Percentiles rank a stretch among this genome's conserved stretches.
phyloP scores from a whole-genome alignment of 2,113 vertebrate genomes.

The Dipodomys ordii region DNA sequence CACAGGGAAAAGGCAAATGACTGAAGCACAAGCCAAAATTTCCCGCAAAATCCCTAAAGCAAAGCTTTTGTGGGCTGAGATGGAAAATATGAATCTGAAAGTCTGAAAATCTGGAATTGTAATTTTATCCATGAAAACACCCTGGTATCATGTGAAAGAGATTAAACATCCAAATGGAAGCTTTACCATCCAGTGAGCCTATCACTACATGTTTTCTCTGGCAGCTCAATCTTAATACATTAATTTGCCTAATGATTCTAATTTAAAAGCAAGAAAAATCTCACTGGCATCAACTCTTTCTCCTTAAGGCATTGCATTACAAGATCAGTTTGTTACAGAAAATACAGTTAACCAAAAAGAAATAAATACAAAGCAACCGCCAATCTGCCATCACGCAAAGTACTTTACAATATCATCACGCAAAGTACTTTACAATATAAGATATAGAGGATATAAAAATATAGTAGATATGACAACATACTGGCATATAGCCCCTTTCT shows the following conservation, averaged over 20 bases:
- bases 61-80: constrained; percentile 36
- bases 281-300: constrained; percentile 1
- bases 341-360: background rate
- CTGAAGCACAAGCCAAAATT: background rate
- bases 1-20: background rate
- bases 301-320: constrained; percentile 40
- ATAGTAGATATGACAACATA: background rate
- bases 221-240: background rate
- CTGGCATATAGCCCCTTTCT: background rate
- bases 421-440: constrained; percentile 1
- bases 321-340: constrained; percentile 6
- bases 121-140: constrained; percentile 70
- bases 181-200: background rate
- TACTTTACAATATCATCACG: constrained; percentile 7
- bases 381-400: background rate
- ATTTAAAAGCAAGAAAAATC: constrained; percentile 53
- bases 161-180: background rate
- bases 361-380: constrained; percentile 24
- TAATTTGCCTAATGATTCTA: constrained; percentile 43
- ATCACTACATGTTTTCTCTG: constrained; percentile 31
- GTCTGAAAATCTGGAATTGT: constrained; percentile 71
- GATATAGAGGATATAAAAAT: constrained; percentile 14
- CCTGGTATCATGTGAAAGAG: constrained; percentile 1
- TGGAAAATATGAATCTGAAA: constrained; percentile 75
- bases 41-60: constrained; percentile 31